Base-by-base conservation (phyloP, 2,797 vertebrate genomes). In the Craterocephalus amniculus region DNA sequence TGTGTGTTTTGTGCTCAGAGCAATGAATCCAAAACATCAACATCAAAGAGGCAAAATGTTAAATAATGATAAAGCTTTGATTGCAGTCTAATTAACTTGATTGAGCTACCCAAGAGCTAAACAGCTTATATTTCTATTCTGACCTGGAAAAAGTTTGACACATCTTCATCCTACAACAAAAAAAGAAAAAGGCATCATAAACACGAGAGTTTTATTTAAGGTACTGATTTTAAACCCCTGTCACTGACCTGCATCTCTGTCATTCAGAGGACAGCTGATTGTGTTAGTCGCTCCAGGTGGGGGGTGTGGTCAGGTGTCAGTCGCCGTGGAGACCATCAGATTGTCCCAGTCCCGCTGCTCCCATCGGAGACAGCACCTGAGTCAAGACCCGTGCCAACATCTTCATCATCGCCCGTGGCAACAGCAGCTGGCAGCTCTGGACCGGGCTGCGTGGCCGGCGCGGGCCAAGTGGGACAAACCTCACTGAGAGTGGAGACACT, bases 61-160 rank as follows among this genome's bases (percentile, higher is more conserved):
- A 90, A 92, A 92, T 92, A 91, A 92, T 91, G 87, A 91, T 90
- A 91, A 88, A 91, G 86, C 77, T 82, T 84, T 90, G 85, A 92
- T 90, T 90, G 76, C 84, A 76, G 59, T 80, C 84, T 89, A 85
- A 89, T 90, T 91, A 92, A 75, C 63, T 74, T 89, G 87, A 89
- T 85, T 85, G 88, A 92, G 84, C 52, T 80, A 82, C 67, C 79
- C 79, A 29, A 63, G 70, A 84, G 86, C 84, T 70, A 76, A 74
- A 77, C 73, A 65, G 69, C 63, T 74, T 31, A 22, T 73, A 64
- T 84, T 83, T 83, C 72, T 79, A 3, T 52, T 77, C 58, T 88
- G 89, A 90, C 88, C 91, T 90, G 75, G 80, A 89, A 91, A 92
- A 92, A 88, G 83, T 88, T 88, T 87, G 60, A 26, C 68, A 72